A percentile compares a stretch with the other conserved stretches of the same genome.
phyloP scores from a whole-genome alignment of 2,113 vertebrate genomes.

The Strix uralensis region DNA sequence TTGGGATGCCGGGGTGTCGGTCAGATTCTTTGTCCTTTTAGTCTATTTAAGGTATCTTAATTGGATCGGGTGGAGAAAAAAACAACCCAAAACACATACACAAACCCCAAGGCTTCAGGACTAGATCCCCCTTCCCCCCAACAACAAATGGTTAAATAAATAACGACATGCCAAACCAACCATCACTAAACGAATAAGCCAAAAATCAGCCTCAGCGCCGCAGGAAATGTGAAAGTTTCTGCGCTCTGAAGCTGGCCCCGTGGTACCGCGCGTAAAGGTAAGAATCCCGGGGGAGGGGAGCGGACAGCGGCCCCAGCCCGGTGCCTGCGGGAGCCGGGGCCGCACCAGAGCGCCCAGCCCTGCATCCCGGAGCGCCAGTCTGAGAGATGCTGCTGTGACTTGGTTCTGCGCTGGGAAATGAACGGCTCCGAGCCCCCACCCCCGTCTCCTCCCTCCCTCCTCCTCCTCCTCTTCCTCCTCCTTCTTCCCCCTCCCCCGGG shows the following conservation, averaged over 20 bases:
- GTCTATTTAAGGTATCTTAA: background rate
- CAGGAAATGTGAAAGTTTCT: conserved; percentile 53
- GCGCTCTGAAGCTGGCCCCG: background rate
- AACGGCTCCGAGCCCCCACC: conserved; percentile 19
- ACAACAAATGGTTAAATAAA: conserved; percentile 23
- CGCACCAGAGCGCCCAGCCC: background rate
- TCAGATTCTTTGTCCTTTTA: background rate
- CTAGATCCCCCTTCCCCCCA: background rate
- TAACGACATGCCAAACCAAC: background rate
- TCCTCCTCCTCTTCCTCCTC: background rate
- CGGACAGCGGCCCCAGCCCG: background rate
- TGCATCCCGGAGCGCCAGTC: background rate
- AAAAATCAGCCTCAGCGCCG: conserved; percentile 1
- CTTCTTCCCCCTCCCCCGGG: conserved; percentile 23
- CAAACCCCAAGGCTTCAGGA: background rate
- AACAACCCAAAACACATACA: background rate
- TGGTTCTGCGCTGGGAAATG: background rate
- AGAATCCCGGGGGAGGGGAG: background rate
- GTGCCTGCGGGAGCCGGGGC: background rate
- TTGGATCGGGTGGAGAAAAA: background rate
- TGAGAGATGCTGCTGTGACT: background rate
- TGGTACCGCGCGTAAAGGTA: background rate
- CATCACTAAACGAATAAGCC: background rate
- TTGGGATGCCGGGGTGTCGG: background rate
- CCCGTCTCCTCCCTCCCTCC: conserved; percentile 27